These are phyloP conservation scores for Ctenopoma multispine DNA, from an alignment of 2,797 vertebrate species.

Conservation along the genomic window DNA sequence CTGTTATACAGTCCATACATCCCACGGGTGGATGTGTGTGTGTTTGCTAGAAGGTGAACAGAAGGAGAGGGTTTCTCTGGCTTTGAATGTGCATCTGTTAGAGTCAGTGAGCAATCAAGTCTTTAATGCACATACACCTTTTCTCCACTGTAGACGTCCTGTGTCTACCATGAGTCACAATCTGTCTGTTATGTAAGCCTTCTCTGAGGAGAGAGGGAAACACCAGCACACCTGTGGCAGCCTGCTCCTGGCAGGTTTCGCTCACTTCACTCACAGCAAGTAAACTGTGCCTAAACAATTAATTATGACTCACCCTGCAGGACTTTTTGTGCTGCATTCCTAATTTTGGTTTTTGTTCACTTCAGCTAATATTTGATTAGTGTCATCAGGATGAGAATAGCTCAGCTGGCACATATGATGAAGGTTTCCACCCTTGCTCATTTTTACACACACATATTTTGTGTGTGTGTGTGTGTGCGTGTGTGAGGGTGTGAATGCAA, in stretches of 20 bases:
- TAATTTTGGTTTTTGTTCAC: slow-evolving; percentile 27
- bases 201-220: slow-evolving; percentile 17
- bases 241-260: slow-evolving; percentile 30
- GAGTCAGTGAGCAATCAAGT: slow-evolving; percentile 16
- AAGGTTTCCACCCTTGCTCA: slow-evolving; percentile 21
- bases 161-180: slow-evolving; percentile 64
- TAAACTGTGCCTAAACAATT: slow-evolving; percentile 13
- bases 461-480: slow-evolving; percentile 9
- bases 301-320: slow-evolving; percentile 39
- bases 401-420: slow-evolving; percentile 42
- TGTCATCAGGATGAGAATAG: slow-evolving; percentile 41
- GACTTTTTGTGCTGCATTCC: not conserved
- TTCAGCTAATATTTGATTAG: slow-evolving; percentile 31
- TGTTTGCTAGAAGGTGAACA: slow-evolving; percentile 29
- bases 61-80: slow-evolving; percentile 40
- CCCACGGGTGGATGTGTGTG: slow-evolving; percentile 39
- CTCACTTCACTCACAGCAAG: slow-evolving; percentile 1
- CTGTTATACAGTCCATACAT: slow-evolving; percentile 43
- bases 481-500: slow-evolving; percentile 31
- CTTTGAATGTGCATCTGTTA: slow-evolving; percentile 38
- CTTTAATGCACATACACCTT: slow-evolving; percentile 16
- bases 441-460: slow-evolving; percentile 20
- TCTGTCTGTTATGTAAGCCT: slow-evolving; percentile 51
- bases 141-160: slow-evolving; percentile 55
- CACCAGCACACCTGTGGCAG: slow-evolving; percentile 56